A percentile compares a stretch with the other conserved stretches of the same genome.
Evolutionary conservation across 2,113 vertebrate species (phyloP).

Genomic region (Struthidea cinerea): DNA sequence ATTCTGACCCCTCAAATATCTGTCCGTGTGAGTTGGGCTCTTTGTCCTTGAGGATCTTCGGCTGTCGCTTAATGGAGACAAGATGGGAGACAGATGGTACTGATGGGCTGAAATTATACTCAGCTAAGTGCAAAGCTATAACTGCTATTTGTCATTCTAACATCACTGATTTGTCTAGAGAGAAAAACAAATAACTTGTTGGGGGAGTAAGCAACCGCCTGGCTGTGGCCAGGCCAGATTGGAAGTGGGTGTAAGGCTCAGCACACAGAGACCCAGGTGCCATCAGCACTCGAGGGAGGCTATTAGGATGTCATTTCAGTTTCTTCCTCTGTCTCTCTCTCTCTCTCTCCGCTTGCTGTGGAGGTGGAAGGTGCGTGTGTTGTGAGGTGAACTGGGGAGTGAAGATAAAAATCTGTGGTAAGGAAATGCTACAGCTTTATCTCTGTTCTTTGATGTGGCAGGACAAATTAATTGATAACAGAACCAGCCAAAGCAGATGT

Average conservation of each 20-base stretch:
- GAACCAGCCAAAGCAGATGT: conserved; percentile 61
- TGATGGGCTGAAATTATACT: conserved; percentile 65
- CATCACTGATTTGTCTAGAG: conserved; percentile 58
- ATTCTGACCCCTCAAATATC: neutral
- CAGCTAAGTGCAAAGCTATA: conserved; percentile 63
- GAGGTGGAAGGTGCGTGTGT: conserved; percentile 52
- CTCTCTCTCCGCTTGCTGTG: conserved; percentile 10
- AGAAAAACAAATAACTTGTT: conserved; percentile 64
- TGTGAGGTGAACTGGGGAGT: conserved; percentile 55
- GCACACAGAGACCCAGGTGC: conserved; percentile 54
- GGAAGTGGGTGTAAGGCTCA: conserved; percentile 57
- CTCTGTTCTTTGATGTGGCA: conserved; percentile 62
- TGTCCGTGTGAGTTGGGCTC: neutral
- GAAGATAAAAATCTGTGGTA: conserved; percentile 66
- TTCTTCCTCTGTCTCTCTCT: conserved; percentile 41
- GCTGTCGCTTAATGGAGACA: conserved; percentile 37
- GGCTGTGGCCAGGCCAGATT: conserved; percentile 60
- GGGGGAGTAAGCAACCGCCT: conserved; percentile 44
- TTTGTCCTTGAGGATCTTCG: conserved; percentile 50
- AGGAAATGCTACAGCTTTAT: conserved; percentile 63
- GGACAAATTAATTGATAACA: conserved; percentile 67
- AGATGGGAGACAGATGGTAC: conserved; percentile 61
- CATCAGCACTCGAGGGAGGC: conserved; percentile 25
- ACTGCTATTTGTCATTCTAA: conserved; percentile 67
- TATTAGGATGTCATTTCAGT: conserved; percentile 57